Base-by-base conservation (phyloP, 2,888 invertebrate genomes). In the Lydus trimaculatus region DNA sequence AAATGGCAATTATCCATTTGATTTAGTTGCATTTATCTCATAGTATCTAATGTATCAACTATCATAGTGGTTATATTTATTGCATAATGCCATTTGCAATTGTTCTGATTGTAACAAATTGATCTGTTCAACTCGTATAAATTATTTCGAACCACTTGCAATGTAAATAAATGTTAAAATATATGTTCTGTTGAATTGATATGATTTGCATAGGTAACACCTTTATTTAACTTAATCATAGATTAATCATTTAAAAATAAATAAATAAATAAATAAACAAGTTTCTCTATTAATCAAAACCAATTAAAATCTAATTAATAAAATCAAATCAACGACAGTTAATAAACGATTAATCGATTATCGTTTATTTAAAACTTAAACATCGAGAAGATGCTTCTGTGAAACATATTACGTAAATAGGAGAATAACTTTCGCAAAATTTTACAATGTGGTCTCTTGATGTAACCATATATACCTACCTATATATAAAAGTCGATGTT, bases 101-200 rank as follows among this genome's bases (percentile, higher is more conserved):
- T 63, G 63, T 52, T 63, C 63, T 63, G 63, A 63, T 63, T 63
- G 63, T 63, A 63, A 63, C 63, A 63, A 63, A 63, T 63, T 33
- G 56, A 31, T 52, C 63, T 31, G 59, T 59, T 59, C 59, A 31
- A 33, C 59, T 59, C 25, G 31, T 31, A 28, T 59, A 59, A 59
- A 59, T 59, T 59, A 59, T 59, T 31, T 13, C 59, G 43, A 43
- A 43, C 11, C 43, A 43, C 43, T 43, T 43, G 43, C 43, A 43
- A 43, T 43, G 43, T 43, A 7, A 43, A 43, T 43, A 43, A 43
- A 43, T 43, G 17, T 8, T 17, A 43, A 43, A 43, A 43, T 43
- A 43, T 43, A 43, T 43, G 43, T 43, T 43, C 13, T 43, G 43
- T 43, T 43, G 43, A 43, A 43, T 43, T n/a, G 43, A 43, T 43